Evolutionary conservation across 1,140 invertebrate genomes (phyloP).

Genomic region (Drosophila auraria): DNA sequence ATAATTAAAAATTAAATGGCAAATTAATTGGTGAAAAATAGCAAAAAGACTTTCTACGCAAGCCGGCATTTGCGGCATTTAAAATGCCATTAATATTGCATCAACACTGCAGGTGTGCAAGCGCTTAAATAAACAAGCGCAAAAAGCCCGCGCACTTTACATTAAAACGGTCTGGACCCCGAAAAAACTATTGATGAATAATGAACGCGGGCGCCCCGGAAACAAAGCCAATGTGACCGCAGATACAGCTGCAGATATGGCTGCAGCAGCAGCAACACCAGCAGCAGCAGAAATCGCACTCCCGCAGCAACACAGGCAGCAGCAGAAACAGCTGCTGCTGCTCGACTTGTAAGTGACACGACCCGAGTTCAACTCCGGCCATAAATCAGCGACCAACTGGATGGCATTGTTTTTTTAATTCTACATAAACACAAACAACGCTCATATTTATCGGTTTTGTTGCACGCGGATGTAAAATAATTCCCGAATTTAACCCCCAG

Average conservation of each 20-base stretch:
- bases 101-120: constrained; percentile 68
- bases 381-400: constrained; percentile 57
- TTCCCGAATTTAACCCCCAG: constrained; percentile 18
- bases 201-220: constrained; percentile 37
- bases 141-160: constrained; percentile 51
- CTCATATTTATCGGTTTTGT: constrained; percentile 51
- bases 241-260: constrained; percentile 28
- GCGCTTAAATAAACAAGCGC: constrained; percentile 54
- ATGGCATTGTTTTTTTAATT: constrained; percentile 35
- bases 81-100: constrained; percentile 81
- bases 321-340: constrained; percentile 15
- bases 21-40: constrained; percentile 72
- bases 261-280: neutral
- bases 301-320: constrained; percentile 7
- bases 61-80: constrained; percentile 65
- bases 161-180: constrained; percentile 42
- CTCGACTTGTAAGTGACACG: constrained; percentile 54
- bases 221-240: constrained; percentile 59
- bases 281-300: constrained; percentile 4
- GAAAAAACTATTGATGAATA: constrained; percentile 68
- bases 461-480: constrained; percentile 38
- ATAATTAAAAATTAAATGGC: constrained; percentile 79
- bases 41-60: constrained; percentile 70
- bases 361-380: constrained; percentile 21
- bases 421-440: constrained; percentile 22